These are phyloP conservation scores for Hippocampus comes DNA, from an alignment of 2,113 vertebrate species.

Conservation along the genomic window DNA sequence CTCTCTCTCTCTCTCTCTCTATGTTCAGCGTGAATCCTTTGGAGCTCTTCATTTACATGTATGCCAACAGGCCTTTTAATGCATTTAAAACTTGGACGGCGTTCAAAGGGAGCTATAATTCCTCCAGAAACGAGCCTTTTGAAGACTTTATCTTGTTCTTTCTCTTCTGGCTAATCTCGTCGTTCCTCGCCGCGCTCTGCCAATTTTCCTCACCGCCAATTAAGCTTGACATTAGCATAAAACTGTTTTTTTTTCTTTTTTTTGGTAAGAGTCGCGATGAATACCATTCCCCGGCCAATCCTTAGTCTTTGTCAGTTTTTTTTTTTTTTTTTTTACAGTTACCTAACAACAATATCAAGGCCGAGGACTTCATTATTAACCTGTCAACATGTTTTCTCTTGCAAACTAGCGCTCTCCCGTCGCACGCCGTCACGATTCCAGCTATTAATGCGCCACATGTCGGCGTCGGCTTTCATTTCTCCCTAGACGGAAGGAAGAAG, in stretches of 20 bases:
- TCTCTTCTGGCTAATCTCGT: slow-evolving; percentile 95
- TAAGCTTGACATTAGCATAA: slow-evolving; percentile 97
- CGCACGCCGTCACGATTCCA: slow-evolving; percentile 47
- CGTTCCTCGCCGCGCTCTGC: slow-evolving; percentile 95
- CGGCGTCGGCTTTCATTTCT: slow-evolving; percentile 61
- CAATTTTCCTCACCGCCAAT: slow-evolving; percentile 98
- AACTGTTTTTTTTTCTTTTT: slow-evolving; percentile 88
- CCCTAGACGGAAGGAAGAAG: slow-evolving; percentile 5
- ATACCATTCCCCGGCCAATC: slow-evolving; percentile 69
- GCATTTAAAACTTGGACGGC: slow-evolving; percentile 96
- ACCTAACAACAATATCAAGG: slow-evolving; percentile 41
- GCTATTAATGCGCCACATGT: slow-evolving; percentile 66
- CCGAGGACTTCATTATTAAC: slow-evolving; percentile 43
- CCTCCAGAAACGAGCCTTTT: slow-evolving; percentile 97
- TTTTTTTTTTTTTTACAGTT: slow-evolving; percentile 20
- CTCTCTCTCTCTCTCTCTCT: slow-evolving; percentile 83
- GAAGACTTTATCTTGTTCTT: slow-evolving; percentile 98
- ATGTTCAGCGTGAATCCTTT: slow-evolving; percentile 78
- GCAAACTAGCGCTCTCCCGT: slow-evolving; percentile 57
- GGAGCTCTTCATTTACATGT: slow-evolving; percentile 94
- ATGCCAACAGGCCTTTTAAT: slow-evolving; percentile 97
- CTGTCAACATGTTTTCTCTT: slow-evolving; percentile 49
- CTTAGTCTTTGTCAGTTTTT: slow-evolving; percentile 52
- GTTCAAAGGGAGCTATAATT: slow-evolving; percentile 98
- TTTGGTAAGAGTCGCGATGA: slow-evolving; percentile 82